Evolutionary conservation across 2,888 invertebrate species (phyloP).

Genomic region (Phytoseiulus persimilis): DNA sequence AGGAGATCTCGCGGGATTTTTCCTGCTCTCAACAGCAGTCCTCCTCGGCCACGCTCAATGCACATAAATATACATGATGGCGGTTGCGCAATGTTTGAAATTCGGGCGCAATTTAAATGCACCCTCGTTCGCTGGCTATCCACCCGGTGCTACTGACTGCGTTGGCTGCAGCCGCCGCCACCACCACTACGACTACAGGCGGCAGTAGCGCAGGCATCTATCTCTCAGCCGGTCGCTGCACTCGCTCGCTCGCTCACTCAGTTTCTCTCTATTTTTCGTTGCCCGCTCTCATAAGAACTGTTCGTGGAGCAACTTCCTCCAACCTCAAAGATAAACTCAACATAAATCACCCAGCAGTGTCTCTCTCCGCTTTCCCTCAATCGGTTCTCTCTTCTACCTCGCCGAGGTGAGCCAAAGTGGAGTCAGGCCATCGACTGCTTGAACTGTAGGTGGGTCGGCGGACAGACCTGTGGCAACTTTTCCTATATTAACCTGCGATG

Average conservation of each 20-base stretch:
- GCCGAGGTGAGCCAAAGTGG: not conserved
- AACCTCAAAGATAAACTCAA: slow-evolving; percentile 11
- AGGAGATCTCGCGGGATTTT: not conserved
- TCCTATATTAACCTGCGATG: not conserved
- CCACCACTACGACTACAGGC: not conserved
- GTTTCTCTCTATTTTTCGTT: not conserved
- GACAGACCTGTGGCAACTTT: not conserved
- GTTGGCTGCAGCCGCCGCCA: not conserved
- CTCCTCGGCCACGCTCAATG: not conserved
- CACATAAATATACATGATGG: slow-evolving; percentile 37
- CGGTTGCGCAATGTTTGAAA: slow-evolving; percentile 34
- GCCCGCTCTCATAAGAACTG: not conserved
- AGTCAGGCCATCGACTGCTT: not conserved
- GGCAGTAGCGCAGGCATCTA: not conserved
- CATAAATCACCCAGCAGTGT: slow-evolving; percentile 38
- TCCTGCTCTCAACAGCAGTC: not conserved
- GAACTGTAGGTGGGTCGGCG: not conserved
- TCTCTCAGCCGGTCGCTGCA: not conserved
- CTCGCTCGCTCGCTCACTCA: not conserved
- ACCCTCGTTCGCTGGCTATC: slow-evolving; percentile 14
- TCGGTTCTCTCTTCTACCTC: not conserved
- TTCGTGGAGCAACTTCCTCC: not conserved
- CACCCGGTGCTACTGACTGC: not conserved
- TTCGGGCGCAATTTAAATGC: slow-evolving; percentile 38
- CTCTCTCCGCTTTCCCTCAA: slow-evolving; percentile 16